Evolutionary conservation across 2,888 invertebrate genomes (phyloP), one percentile per base, ranked within the genome.

Genomic region (Holacanthella duospinosa): DNA sequence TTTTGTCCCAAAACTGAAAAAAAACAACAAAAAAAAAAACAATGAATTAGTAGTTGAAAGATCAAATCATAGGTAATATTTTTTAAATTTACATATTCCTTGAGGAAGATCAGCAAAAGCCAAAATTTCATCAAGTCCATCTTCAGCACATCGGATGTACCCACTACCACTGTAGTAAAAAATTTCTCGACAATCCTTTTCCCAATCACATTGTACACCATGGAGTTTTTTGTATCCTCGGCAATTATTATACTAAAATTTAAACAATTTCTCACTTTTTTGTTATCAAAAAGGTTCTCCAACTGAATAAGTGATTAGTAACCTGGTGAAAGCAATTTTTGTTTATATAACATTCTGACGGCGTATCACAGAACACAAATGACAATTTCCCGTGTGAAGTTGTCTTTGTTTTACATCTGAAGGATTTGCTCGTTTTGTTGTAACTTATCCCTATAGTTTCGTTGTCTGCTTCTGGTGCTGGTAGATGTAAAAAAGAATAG

Each of bases 101-200:
- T 4, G 4, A 48, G 48, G 48, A 48, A 48, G 48, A 43, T 69
- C 69, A 24, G 67, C 66, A 29, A 60, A 67, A 2, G 62, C 67
- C 19, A 62, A 56, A 12, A 63, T 63, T 66, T 69, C 67, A 60
- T 69, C 67, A 12, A 69, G 59, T 12, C 69, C 69, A 43, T 69
- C 69, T 1, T 67, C 69, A 43, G 66, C 59, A 43, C 69, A 69
- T 9, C 69, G 64, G 48, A 69, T 67, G 16, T 66, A 43, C 1
- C 69, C 69, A n/a, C 64, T 64, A 29, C 67, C 69, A n/a, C 67
- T 64, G 55, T 66, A 65, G 61, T 67, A 64, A 26, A 64, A 66
- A 2, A 69, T 66, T 58, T 67, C 67, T 25, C 64, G 60, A 61
- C 69, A 69, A 21, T 64, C 57, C 29, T 62, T 61, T 26, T 65